These are phyloP conservation scores for Neuroterus valhalla DNA, from an alignment of 1,140 invertebrate genomes.

Conservation along the genomic window DNA sequence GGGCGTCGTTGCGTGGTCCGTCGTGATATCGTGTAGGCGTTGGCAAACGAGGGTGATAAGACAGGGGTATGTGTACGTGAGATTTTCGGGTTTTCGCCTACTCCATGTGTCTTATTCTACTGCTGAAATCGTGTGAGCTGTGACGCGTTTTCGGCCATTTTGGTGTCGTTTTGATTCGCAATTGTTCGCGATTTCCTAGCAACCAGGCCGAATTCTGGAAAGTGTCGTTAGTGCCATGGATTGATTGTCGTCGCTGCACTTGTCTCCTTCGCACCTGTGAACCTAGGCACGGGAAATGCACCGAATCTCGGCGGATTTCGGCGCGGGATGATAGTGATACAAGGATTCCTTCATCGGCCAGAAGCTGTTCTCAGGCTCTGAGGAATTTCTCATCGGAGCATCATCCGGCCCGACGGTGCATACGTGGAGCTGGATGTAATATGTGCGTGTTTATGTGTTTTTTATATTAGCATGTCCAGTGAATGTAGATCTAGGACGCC, in stretches of 20 bases:
- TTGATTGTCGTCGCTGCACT: neutral
- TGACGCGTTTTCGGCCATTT: slow-evolving; percentile 23
- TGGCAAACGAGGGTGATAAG: slow-evolving; percentile 53
- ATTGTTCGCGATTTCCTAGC: slow-evolving; percentile 12
- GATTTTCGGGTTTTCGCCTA: slow-evolving; percentile 30
- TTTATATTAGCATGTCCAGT: slow-evolving; percentile 15
- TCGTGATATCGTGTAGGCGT: slow-evolving; percentile 55
- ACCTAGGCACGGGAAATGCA: slow-evolving; percentile 30
- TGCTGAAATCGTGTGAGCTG: slow-evolving; percentile 33
- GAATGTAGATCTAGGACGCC: neutral
- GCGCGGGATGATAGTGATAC: slow-evolving; percentile 24
- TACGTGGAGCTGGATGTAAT: slow-evolving; percentile 33
- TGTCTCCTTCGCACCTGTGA: slow-evolving; percentile 3
- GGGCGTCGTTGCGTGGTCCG: slow-evolving; percentile 50
- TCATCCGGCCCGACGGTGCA: slow-evolving; percentile 24
- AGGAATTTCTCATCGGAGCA: slow-evolving; percentile 1
- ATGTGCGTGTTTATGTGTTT: slow-evolving; percentile 25
- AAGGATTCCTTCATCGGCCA: neutral
- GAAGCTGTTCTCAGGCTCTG: neutral
- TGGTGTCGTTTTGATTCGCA: slow-evolving; percentile 39
- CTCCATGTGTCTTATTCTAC: slow-evolving; percentile 19
- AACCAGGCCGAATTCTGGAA: slow-evolving; percentile 37
- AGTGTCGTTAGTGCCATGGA: slow-evolving; percentile 42
- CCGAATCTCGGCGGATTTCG: slow-evolving; percentile 29
- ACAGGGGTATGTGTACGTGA: slow-evolving; percentile 33